phyloP scores from a whole-genome alignment of 1,140 invertebrate species.

The Rhagoletis zephyria region DNA sequence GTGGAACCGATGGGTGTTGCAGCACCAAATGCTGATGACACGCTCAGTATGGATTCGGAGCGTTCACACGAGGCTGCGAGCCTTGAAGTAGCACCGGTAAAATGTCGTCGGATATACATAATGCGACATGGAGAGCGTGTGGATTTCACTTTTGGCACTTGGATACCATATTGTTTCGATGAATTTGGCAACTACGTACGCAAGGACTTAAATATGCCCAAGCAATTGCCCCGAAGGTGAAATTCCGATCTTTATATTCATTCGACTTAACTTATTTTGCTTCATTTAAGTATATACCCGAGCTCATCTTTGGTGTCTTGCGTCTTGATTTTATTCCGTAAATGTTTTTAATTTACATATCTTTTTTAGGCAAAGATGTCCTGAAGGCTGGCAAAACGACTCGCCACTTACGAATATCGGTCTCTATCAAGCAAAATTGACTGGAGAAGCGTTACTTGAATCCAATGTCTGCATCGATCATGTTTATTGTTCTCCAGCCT shows the following conservation, averaged over 20 bases:
- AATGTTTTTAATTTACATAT: constrained; percentile 6
- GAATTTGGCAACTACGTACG: constrained; percentile 83
- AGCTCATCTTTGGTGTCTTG: neutral
- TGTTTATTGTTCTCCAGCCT: constrained; percentile 88
- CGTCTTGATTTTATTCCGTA: neutral
- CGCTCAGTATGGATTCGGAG: constrained; percentile 66
- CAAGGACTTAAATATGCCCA: constrained; percentile 92
- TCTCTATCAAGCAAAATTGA: constrained; percentile 80
- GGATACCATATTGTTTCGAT: constrained; percentile 91
- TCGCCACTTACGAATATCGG: constrained; percentile 90
- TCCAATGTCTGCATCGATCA: constrained; percentile 80
- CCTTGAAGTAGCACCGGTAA: constrained; percentile 56
- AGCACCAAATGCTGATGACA: constrained; percentile 65
- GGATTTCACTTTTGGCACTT: constrained; percentile 87
- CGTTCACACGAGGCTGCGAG: constrained; percentile 54
- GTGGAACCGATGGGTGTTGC: constrained; percentile 65
- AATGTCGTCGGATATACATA: constrained; percentile 79
- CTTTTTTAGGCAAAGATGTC: constrained; percentile 74
- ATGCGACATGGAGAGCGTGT: constrained; percentile 85
- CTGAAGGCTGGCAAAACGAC: constrained; percentile 84
- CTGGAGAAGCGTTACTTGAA: constrained; percentile 84
- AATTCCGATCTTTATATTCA: too few relatives aligned
- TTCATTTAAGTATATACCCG: too few relatives aligned
- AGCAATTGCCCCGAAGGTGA: constrained; percentile 76
- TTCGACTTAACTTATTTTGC: too few relatives aligned